Conservation (phyloP, 2,797 vertebrate genomes). For the Hoplostethus mediterraneus region DNA sequence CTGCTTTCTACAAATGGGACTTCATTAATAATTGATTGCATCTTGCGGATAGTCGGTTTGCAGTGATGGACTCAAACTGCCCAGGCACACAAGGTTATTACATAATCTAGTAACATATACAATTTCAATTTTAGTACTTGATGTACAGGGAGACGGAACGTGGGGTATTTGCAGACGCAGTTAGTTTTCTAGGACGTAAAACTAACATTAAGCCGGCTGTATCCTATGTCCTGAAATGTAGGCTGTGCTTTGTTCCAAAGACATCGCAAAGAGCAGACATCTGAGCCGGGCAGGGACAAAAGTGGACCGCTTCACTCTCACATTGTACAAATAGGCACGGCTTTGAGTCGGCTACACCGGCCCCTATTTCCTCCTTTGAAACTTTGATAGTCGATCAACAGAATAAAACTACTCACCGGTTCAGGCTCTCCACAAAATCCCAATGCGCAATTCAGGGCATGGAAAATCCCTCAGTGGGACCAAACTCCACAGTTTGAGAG, state of each 20-base stretch:
- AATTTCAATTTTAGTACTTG: not conserved
- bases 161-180: not conserved
- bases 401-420: constrained; percentile 70
- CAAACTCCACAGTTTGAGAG: constrained; percentile 27
- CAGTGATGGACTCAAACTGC: constrained; percentile 30
- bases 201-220: constrained; percentile 8
- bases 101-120: constrained; percentile 28
- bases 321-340: constrained; percentile 1
- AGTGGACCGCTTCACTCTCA: constrained; percentile 3
- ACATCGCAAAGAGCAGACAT: constrained; percentile 4
- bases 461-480: constrained; percentile 27
- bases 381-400: constrained; percentile 33
- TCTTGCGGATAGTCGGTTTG: constrained; percentile 67
- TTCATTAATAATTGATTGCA: constrained; percentile 71
- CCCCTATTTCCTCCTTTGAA: constrained; percentile 19
- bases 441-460: constrained; percentile 46
- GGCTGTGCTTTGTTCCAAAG: constrained; percentile 66
- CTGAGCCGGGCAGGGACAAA: constrained; percentile 19
- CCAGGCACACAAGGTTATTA: constrained; percentile 29
- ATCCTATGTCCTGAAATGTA: constrained; percentile 53
- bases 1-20: constrained; percentile 62
- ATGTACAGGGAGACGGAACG: accelerated
- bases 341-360: not conserved
- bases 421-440: constrained; percentile 20
- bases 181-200: constrained; percentile 33